phyloP scores from a whole-genome alignment of 2,113 vertebrate species.

The Himantopus leucocephalus region DNA sequence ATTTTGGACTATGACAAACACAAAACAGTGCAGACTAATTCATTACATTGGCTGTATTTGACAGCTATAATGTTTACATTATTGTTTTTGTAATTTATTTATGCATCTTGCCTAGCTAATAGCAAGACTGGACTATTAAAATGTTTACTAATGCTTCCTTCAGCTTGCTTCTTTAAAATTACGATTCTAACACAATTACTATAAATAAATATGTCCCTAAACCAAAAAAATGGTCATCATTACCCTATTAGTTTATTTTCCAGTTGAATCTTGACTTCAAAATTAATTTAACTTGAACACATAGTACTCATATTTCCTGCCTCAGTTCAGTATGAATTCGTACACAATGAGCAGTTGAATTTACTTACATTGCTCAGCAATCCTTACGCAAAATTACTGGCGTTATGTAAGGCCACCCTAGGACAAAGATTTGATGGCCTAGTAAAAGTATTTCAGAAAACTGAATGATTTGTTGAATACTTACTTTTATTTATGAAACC shows the following conservation, averaged over 20 bases:
- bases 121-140: not conserved
- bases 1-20: not conserved
- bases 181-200: not conserved
- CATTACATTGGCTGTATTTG: not conserved
- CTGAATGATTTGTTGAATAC: not conserved
- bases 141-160: not conserved
- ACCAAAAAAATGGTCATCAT: not conserved
- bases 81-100: not conserved
- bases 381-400: not conserved
- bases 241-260: not conserved
- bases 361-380: not conserved
- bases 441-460: not conserved
- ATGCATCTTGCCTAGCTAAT: not conserved
- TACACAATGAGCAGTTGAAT: not conserved
- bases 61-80: not conserved
- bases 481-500: not conserved
- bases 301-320: not conserved
- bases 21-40: not conserved
- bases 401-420: not conserved
- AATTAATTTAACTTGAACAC: not conserved
- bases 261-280: not conserved
- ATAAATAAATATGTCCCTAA: not conserved
- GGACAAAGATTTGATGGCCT: not conserved
- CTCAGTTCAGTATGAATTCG: not conserved
- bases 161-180: constrained; percentile 1